Evolutionary conservation across 2,888 invertebrate genomes (phyloP).

Genomic region (Neocrepidodera transversa): DNA sequence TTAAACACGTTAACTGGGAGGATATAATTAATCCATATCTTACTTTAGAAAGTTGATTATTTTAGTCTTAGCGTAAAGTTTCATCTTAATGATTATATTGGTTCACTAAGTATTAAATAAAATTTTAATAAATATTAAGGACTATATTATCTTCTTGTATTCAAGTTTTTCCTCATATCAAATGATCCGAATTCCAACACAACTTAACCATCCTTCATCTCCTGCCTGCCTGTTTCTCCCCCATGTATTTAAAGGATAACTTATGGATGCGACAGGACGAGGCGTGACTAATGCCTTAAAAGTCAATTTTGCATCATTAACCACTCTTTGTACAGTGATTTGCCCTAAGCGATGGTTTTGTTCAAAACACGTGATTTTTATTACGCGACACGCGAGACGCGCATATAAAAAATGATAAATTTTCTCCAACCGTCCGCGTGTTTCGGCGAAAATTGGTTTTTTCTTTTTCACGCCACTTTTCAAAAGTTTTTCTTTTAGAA

Average conservation of each 20-base stretch:
- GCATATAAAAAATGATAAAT: conserved; percentile 9
- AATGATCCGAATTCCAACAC: no score
- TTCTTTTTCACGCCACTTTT: conserved; percentile 3
- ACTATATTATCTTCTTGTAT: no score
- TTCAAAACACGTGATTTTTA: conserved; percentile 40
- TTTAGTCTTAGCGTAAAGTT: no score
- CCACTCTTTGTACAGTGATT: conserved; percentile 41
- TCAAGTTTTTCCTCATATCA: no score
- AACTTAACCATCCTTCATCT: no score
- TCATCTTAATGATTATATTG: no score
- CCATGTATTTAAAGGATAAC: conserved; percentile 40
- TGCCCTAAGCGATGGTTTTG: conserved; percentile 39
- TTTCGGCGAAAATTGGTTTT: neutral
- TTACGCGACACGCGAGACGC: conserved; percentile 29
- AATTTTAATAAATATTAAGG: no score
- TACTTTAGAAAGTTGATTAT: no score
- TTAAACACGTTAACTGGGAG: no score
- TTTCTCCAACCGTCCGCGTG: neutral
- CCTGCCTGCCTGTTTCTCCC: conserved; percentile 27
- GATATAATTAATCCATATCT: no score
- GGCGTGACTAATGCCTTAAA: conserved; percentile 50
- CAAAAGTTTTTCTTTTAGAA: neutral
- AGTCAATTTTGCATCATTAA: conserved; percentile 47
- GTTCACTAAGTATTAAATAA: no score
- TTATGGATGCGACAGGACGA: conserved; percentile 41